These are phyloP conservation scores for Phania funesta DNA, from an alignment of 2,888 invertebrate genomes.

Conservation along the genomic window DNA sequence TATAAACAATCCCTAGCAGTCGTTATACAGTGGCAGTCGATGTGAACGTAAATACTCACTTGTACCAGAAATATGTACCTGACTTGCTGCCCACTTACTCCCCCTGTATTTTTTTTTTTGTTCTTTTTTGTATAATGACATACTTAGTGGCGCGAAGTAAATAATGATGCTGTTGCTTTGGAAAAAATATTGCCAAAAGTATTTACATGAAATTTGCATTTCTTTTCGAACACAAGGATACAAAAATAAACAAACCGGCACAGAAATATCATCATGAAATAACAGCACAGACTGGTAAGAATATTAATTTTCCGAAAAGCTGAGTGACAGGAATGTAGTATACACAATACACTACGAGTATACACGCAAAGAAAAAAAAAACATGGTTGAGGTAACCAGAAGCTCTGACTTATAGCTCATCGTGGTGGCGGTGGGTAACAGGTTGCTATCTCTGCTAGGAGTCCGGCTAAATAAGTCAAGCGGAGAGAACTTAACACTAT, in stretches of 20 bases:
- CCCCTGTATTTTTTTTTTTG: neutral
- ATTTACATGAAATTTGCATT: conserved; percentile 58
- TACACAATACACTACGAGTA: no score
- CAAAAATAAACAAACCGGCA: conserved; percentile 2
- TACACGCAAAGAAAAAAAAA: neutral
- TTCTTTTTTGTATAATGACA: conserved; percentile 37
- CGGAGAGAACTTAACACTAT: no score
- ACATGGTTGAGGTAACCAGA: no score
- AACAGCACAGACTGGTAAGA: conserved; percentile 19
- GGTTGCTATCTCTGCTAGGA: no score
- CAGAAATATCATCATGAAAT: conserved; percentile 50
- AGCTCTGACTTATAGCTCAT: no score
- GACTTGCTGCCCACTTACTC: conserved; percentile 18
- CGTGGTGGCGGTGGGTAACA: no score
- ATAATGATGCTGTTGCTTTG: conserved; percentile 51
- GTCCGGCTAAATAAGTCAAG: no score
- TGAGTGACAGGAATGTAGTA: no score
- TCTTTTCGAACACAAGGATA: conserved; percentile 22
- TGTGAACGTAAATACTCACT: conserved; percentile 37
- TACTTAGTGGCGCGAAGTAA: conserved; percentile 58
- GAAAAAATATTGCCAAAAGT: conserved; percentile 28
- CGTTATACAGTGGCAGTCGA: conserved; percentile 33
- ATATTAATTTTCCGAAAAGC: conserved; percentile 19
- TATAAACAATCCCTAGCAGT: conserved; percentile 2
- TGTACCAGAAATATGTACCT: conserved; percentile 35